Base-by-base conservation (phyloP, 2,888 invertebrate species). In the Heliconius cydno region DNA sequence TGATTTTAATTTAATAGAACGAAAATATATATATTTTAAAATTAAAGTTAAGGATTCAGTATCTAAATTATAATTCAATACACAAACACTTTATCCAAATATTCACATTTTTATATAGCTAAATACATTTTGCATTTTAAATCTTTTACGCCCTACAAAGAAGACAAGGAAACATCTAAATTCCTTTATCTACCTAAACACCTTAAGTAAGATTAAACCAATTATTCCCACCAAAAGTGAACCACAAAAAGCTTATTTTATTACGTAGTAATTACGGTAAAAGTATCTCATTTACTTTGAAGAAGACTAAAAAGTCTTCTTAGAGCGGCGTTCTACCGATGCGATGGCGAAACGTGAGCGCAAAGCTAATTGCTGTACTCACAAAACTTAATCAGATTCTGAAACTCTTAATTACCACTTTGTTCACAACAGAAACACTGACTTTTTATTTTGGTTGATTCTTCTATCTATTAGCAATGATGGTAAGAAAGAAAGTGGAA, bases 321-420 rank as follows among this genome's bases (percentile, higher is more conserved):
- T 65, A 28, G 70, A 74, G 70, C 60, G 68, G 68, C 46, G 25
- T 57, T 63, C 74, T 63, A 65, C 57, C 72, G 74, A 38, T 63
- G 68, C 72, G 74, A 38, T 63, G 68, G 60, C 22, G 52, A 68
- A 66, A 75, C 82, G 80, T 82, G 82, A 83, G 68, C 68, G 79
- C 73, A 78, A 77, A 80, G 80, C 65, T 74, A 80, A 81, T 80
- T 76, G 76, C 73, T 73, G 76, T 76, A 70, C 71, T 78, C 76
- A 57, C 60, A 76, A 75, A 79, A 79, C 76, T 77, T 83, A 82
- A 82, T 83, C 70, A 52, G 77, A 77, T 82, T 82, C 76, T 63
- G 66, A 52, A 76, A 67, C 77, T 80, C 81, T 79, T 82, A 79
- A 79, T 83, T 83, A 83, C 76, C 52, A 81, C 82, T 83, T 77